Evolutionary conservation across 2,797 vertebrate genomes (phyloP).

Genomic region (Micrastur ruficollis): DNA sequence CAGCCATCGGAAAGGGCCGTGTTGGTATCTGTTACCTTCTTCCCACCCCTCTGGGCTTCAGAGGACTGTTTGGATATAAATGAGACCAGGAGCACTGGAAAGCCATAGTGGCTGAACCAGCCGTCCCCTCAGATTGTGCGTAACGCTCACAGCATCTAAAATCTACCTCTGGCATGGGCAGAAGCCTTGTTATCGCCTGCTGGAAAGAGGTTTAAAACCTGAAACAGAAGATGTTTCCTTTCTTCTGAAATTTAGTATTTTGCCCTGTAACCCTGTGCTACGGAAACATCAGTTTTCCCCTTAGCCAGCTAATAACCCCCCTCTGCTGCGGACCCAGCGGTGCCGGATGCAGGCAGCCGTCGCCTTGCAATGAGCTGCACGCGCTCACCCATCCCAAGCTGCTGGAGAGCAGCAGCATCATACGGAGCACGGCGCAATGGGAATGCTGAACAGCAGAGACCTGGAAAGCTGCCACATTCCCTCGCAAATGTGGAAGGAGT

Average conservation of each 20-base stretch:
- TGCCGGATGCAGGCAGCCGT: background rate
- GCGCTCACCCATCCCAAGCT: background rate
- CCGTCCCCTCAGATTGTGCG: accelerated
- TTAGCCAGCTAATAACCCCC: background rate
- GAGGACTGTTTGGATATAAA: background rate
- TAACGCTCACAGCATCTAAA: background rate
- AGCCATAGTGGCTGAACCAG: background rate
- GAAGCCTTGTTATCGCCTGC: background rate
- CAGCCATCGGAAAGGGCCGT: background rate
- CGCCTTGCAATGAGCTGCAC: background rate
- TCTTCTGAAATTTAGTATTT: background rate
- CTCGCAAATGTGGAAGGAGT: background rate
- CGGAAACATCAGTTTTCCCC: background rate
- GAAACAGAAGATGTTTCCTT: background rate
- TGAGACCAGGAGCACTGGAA: background rate
- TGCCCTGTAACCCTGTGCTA: background rate
- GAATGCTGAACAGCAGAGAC: background rate
- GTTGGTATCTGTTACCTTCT: background rate
- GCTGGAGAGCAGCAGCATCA: accelerated
- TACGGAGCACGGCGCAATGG: accelerated
- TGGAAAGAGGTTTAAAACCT: background rate
- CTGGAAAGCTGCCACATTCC: background rate
- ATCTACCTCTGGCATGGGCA: background rate
- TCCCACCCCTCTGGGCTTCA: background rate
- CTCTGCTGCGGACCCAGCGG: background rate